Evolutionary conservation across 2,113 vertebrate species (phyloP).

Genomic region (Dicerorhinus sumatrensis): DNA sequence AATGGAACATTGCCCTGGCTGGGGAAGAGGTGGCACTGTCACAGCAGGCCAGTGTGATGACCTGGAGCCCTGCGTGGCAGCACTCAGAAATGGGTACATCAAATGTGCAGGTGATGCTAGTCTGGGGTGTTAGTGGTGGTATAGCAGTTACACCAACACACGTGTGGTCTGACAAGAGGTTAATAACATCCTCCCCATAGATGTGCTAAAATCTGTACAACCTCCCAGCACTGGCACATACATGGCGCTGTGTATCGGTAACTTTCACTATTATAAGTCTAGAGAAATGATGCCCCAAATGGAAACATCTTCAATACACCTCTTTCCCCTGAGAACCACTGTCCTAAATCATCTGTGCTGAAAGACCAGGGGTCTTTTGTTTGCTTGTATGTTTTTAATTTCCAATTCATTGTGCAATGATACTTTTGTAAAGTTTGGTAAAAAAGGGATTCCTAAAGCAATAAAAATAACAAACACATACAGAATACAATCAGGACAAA

Average conservation of each 20-base stretch:
- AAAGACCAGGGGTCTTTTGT: background rate
- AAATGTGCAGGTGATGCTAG: background rate
- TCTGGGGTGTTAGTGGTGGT: background rate
- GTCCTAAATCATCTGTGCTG: background rate
- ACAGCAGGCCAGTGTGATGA: rapidly evolving
- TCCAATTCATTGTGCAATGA: background rate
- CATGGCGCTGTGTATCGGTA: rapidly evolving
- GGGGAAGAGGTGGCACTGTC: background rate
- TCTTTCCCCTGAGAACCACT: background rate
- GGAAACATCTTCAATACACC: background rate
- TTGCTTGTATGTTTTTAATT: background rate
- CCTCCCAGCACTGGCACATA: rapidly evolving
- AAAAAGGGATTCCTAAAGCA: background rate
- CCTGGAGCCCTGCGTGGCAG: background rate
- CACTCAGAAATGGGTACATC: background rate
- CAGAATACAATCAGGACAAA: background rate
- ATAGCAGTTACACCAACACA: too few species aligned
- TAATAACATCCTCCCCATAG: background rate
- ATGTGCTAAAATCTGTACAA: background rate
- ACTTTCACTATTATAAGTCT: background rate
- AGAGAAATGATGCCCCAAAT: rapidly evolving
- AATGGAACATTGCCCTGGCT: background rate
- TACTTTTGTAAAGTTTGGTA: background rate
- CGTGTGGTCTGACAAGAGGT: background rate
- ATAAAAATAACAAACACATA: background rate